Percentiles rank a stretch among this genome's conserved stretches.
Evolutionary conservation across 2,797 vertebrate species (phyloP).

Genomic region (Crocodylus rhombifer): DNA sequence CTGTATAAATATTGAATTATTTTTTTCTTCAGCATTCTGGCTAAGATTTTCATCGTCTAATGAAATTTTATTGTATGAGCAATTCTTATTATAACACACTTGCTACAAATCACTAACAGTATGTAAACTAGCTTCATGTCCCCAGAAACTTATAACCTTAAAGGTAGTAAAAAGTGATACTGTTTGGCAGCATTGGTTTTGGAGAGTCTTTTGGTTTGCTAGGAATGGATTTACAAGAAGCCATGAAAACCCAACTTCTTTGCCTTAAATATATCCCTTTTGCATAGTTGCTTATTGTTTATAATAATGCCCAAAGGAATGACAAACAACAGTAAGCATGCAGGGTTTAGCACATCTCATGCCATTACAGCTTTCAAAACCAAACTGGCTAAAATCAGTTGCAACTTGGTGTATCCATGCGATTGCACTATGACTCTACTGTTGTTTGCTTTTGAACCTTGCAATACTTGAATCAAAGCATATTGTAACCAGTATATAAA

Average conservation of each 20-base stretch:
- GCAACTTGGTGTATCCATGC: no score
- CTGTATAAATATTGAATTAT: slow-evolving; percentile 78
- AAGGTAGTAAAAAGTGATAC: slow-evolving; percentile 52
- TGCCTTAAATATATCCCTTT: slow-evolving; percentile 54
- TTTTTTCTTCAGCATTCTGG: slow-evolving; percentile 65
- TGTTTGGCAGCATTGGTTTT: slow-evolving; percentile 46
- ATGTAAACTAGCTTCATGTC: slow-evolving; percentile 37
- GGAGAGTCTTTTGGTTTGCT: slow-evolving; percentile 44
- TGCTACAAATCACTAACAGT: slow-evolving; percentile 60
- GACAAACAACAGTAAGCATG: no score
- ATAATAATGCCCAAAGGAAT: slow-evolving; percentile 68
- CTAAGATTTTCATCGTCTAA: slow-evolving; percentile 73
- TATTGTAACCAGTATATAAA: slow-evolving; percentile 69
- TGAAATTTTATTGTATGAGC: slow-evolving; percentile 71
- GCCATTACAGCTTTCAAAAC: no score
- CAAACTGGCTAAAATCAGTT: no score
- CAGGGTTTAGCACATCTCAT: no score
- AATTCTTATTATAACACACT: slow-evolving; percentile 58
- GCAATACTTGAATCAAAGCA: slow-evolving; percentile 65
- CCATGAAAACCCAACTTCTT: slow-evolving; percentile 44
- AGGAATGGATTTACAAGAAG: slow-evolving; percentile 47
- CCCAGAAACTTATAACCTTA: slow-evolving; percentile 60
- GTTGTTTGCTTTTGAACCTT: slow-evolving; percentile 77
- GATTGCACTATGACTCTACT: no score
- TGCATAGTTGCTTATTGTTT: slow-evolving; percentile 46